phyloP scores from a whole-genome alignment of 1,140 invertebrate genomes.

The Sitobion miscanthi region DNA sequence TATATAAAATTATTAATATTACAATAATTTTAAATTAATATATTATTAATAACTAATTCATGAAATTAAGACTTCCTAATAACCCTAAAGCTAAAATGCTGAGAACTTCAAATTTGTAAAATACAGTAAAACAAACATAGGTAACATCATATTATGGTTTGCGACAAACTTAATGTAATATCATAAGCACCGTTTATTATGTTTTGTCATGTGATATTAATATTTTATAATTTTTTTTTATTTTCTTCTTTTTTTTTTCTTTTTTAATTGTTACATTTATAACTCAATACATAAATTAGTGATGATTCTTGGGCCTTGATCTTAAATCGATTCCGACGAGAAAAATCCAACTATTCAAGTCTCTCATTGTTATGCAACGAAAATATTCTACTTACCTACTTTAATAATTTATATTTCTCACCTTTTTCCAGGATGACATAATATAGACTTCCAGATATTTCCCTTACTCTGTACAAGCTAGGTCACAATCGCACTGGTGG shows the following conservation, averaged over 20 bases:
- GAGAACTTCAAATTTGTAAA: too few species aligned
- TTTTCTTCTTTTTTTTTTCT: neutral
- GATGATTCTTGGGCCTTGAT: neutral
- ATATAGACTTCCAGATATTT: neutral
- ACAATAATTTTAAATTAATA: too few species aligned
- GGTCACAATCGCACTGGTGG: neutral
- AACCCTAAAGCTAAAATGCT: too few species aligned
- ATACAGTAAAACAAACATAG: too few species aligned
- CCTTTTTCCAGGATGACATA: neutral
- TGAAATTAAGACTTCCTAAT: too few species aligned
- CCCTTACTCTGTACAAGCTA: neutral
- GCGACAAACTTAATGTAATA: too few species aligned
- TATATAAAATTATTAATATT: too few species aligned
- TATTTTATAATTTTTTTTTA: neutral
- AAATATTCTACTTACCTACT: neutral
- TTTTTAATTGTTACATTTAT: neutral
- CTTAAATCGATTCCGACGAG: neutral
- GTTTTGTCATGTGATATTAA: neutral
- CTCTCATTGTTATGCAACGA: neutral
- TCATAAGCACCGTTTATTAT: too few species aligned
- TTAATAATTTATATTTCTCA: neutral
- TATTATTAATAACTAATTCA: too few species aligned
- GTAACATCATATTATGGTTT: too few species aligned
- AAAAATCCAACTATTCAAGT: too few species aligned
- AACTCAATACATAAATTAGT: neutral